These are phyloP conservation scores for Exocentrus adspersus DNA, from an alignment of 2,888 invertebrate species.

Conservation along the genomic window DNA sequence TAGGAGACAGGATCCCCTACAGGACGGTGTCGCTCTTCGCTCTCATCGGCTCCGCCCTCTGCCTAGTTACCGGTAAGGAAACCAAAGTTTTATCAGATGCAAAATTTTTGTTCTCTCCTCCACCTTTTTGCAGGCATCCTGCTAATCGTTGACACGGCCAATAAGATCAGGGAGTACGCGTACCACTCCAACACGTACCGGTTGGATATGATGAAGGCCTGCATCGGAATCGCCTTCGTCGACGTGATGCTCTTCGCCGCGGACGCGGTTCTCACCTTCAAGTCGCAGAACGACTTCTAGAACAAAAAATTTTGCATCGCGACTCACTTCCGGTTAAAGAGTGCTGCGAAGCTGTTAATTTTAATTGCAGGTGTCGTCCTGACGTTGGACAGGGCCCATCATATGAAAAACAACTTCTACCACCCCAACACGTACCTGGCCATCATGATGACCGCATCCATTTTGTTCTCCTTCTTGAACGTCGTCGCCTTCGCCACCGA, in stretches of 20 bases:
- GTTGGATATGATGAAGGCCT: slow-evolving; percentile 74
- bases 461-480: slow-evolving; percentile 7
- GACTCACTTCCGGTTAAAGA: not conserved
- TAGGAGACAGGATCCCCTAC: slow-evolving; percentile 73
- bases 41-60: slow-evolving; percentile 70
- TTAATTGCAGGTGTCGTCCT: slow-evolving; percentile 12
- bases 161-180: slow-evolving; percentile 63
- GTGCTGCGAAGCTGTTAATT: not conserved
- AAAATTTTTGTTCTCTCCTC: not conserved
- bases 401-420: not conserved
- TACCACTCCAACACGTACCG: slow-evolving; percentile 72
- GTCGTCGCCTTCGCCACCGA: not conserved
- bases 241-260: slow-evolving; percentile 70
- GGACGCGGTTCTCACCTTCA: slow-evolving; percentile 72
- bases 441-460: not conserved
- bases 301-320: not conserved
- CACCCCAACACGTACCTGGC: not conserved
- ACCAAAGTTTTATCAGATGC: not conserved
- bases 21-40: slow-evolving; percentile 73
- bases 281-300: slow-evolving; percentile 67
- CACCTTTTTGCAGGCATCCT: slow-evolving; percentile 65
- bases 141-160: slow-evolving; percentile 65
- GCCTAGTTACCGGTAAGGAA: slow-evolving; percentile 66
- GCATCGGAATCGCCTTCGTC: slow-evolving; percentile 72
- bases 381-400: not conserved